These are phyloP conservation scores for Lasiurus borealis DNA, from an alignment of 2,113 vertebrate genomes.

Conservation along the genomic window DNA sequence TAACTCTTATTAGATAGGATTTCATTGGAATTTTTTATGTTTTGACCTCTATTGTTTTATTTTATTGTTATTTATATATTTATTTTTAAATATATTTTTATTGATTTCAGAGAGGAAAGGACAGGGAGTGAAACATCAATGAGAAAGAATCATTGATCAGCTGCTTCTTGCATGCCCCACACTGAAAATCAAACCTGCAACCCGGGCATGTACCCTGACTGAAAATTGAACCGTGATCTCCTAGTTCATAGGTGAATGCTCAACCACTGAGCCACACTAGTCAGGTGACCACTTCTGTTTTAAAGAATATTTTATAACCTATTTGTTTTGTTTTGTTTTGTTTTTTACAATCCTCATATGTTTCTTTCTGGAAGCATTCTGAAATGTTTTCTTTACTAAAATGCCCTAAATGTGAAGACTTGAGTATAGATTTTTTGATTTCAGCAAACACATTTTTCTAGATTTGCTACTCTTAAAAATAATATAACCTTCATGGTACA, in stretches of 20 bases:
- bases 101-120: too few species aligned
- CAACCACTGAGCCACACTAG: too few species aligned
- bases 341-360: neutral
- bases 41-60: neutral
- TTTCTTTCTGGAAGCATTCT: neutral
- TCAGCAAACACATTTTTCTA: neutral
- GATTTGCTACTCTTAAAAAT: constrained; percentile 6
- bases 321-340: too few species aligned
- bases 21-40: neutral
- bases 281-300: neutral
- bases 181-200: too few species aligned
- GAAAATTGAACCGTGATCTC: too few species aligned
- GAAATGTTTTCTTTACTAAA: neutral
- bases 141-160: too few species aligned
- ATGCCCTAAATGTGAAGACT: neutral
- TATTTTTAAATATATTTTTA: neutral
- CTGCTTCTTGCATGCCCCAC: too few species aligned
- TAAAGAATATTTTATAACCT: neutral
- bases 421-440: neutral
- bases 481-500: neutral
- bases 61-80: too few species aligned
- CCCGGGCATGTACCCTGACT: too few species aligned
- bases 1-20: neutral
- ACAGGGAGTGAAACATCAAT: too few species aligned
- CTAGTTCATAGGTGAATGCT: too few species aligned